Base-by-base conservation (phyloP, 2,888 invertebrate species). In the Scaptomyza tumidula region DNA sequence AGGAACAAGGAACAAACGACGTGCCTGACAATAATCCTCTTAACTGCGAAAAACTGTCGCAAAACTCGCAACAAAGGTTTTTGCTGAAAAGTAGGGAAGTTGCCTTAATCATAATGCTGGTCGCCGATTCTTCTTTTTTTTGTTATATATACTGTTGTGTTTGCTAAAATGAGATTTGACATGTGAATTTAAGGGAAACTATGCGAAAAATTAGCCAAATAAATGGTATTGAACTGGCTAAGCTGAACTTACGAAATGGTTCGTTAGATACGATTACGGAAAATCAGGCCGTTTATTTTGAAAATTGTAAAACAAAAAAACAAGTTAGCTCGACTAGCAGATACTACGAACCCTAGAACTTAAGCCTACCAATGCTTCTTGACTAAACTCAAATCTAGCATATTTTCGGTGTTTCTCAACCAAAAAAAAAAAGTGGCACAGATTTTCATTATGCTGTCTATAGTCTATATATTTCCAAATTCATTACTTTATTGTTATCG, bases 31-130 rank as follows among this genome's bases (percentile, higher is more conserved):
- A 70, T 83, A 83, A 83, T 83, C 83, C 83, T 83, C 83, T 83
- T 83, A 83, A 77, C 88, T 88, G 83, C 82, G 24, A 60, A 73
- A 70, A 88, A 88, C 80, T 87, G 82, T 87, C 88, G 82, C 82
- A 71, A 68, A 86, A 71, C 24, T 68, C 10, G 59, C 53, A 70
- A 86, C 88, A 88, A 79, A 68, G 61, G 50, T 43, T 33, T 43
- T 29, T 29, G 41, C 14, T 37, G 19, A 29, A 62, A 6, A 4
- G 33, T 50, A 48, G 72, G 60, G 56, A 71, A 57, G 46, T 64
- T 58, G 41, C 7, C 54, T 58, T 65, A 46, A 56, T 56, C 64
- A 59, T 35, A 56, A 43, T 53, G 69, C 49, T 27, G 43, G 46
- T 49, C 35, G 33, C 41, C 1, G 11, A 44, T n/a, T 19, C 54